Conservation (phyloP, 2,113 vertebrate species). For the Gymnarchus niloticus region DNA sequence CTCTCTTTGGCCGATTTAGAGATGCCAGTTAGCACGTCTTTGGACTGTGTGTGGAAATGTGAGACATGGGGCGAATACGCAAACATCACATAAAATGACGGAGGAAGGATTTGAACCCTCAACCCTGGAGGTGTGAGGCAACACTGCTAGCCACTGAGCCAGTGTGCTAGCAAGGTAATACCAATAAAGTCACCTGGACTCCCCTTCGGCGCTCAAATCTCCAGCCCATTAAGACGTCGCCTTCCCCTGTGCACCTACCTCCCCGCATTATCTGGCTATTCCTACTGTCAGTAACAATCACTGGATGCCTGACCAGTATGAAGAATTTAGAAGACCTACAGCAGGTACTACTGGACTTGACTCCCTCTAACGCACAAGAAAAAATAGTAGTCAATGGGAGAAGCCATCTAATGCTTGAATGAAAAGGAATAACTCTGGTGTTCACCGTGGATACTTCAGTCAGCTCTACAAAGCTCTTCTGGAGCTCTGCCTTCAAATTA, state of each 20-base stretch:
- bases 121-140: too few relatives aligned
- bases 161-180: neutral
- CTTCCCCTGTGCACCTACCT: neutral
- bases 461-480: conserved; percentile 52
- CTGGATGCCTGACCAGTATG: neutral
- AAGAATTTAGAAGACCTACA: neutral
- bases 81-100: too few relatives aligned
- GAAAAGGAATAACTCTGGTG: neutral
- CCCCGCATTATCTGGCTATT: neutral
- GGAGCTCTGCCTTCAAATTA: conserved; percentile 57
- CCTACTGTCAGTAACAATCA: neutral
- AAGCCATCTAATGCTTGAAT: neutral
- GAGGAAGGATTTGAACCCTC: too few relatives aligned
- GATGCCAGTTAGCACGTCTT: too few relatives aligned
- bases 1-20: too few relatives aligned
- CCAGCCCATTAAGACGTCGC: neutral
- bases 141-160: too few relatives aligned
- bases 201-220: neutral
- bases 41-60: too few relatives aligned
- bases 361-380: neutral
- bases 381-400: too few relatives aligned
- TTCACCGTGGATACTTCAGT: conserved; percentile 56
- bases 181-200: neutral
- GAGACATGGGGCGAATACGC: too few relatives aligned
- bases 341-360: neutral